Base-by-base conservation (phyloP, 2,113 vertebrate genomes). In the Heloderma charlesbogerti region DNA sequence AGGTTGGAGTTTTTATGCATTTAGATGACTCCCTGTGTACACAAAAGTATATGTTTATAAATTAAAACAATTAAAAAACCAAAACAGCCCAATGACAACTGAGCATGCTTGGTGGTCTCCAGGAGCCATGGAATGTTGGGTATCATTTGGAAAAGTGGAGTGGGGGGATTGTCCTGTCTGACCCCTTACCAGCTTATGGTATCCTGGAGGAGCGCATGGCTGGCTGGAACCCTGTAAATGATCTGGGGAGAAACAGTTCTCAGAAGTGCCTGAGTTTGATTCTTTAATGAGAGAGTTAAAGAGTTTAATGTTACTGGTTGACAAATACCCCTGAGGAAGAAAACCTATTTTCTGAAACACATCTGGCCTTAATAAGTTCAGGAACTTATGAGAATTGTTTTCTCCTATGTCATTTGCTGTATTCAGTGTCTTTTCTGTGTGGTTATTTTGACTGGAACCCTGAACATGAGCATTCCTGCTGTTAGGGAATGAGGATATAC, bases 351-450 rank as follows among this genome's bases (percentile, higher is more conserved):
- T 81, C 48, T 54, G 48, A 45, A 81, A 81, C 78, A 81, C 78
- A 81, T 81, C 78, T 51, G 45, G 48, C 78, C 78, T 34, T 81
- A 48, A 81, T 81, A 81, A 81, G 43, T 81, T 81, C 54, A 81
- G 78, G 45, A 40, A 81, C 48, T 54, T 81, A 45, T 81, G 78
- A 81, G 78, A 81, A 81, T 27, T 51, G 78, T 81, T 81, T 81
- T 48, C 43, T 48, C 48, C 78, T 48, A 51, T 45, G 15, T 54
- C 29, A 81, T 81, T 81, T 81, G 29, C 48, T 54, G 48, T 9
- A 27, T 80, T 80, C 78, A 54, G 15, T 80, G 78, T 25, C 78
- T 80, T 80, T 80, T 43, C 78, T 48, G 48, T 80, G 78, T 80
- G n/a, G n/a, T n/a, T 80, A 48, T 80, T 29, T 83, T 69, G 67